These are phyloP conservation scores for Calliphora vicina DNA, from an alignment of 1,140 invertebrate genomes.

Conservation along the genomic window DNA sequence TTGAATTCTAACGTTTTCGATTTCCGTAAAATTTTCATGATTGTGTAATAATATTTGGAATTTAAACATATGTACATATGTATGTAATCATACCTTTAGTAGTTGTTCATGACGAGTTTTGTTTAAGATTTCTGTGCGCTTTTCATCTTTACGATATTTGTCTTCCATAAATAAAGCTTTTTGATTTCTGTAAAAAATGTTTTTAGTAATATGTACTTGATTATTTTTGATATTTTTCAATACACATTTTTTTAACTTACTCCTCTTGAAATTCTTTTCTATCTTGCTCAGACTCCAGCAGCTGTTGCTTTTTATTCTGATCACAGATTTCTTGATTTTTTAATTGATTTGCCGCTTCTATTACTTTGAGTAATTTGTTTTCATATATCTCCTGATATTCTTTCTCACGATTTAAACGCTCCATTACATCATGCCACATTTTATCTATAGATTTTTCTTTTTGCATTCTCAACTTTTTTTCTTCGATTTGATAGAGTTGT, in stretches of 20 bases:
- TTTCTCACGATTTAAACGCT: neutral
- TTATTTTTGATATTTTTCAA: no score
- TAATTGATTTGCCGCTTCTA: constrained; percentile 39
- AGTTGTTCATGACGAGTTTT: neutral
- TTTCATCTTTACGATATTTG: neutral
- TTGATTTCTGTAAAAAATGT: neutral
- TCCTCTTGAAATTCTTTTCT: neutral
- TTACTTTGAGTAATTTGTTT: constrained; percentile 36
- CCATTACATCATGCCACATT: constrained; percentile 43
- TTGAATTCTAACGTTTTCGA: no score
- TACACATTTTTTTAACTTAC: no score
- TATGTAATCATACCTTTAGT: neutral
- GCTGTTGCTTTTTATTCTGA: constrained; percentile 13
- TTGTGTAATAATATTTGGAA: no score
- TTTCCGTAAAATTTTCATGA: no score
- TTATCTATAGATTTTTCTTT: constrained; percentile 44
- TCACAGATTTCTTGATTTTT: constrained; percentile 40
- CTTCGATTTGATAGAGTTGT: constrained; percentile 53
- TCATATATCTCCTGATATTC: constrained; percentile 44
- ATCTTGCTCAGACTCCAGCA: neutral
- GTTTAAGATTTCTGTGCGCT: neutral
- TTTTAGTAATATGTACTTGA: no score
- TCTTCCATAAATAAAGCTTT: neutral
- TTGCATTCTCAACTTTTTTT: constrained; percentile 40
- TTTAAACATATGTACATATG: neutral